Conservation (phyloP, 2,888 invertebrate species). For the Trichacis sp. region DNA sequence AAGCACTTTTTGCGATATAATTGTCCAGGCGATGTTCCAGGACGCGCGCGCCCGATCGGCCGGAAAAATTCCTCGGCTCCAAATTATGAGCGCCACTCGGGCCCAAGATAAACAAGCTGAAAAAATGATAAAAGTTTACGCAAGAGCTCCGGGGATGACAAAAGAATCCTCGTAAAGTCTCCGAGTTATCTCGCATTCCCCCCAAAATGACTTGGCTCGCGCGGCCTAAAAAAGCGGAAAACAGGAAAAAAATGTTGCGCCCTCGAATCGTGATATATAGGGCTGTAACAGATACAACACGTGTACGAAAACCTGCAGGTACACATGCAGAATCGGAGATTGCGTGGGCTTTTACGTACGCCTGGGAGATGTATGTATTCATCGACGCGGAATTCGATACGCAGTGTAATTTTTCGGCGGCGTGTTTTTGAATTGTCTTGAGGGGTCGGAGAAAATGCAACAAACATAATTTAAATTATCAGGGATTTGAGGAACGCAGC, state of each 20-base stretch:
- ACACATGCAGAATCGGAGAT: constrained; percentile 33
- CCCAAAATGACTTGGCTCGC: constrained; percentile 49
- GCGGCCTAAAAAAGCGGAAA: not conserved
- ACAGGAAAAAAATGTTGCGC: constrained; percentile 14
- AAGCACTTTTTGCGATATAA: constrained; percentile 12
- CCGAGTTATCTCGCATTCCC: constrained; percentile 35
- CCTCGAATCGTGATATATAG: constrained; percentile 37
- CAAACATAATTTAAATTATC: too few species aligned
- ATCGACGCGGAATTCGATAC: too few species aligned
- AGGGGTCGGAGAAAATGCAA: too few species aligned
- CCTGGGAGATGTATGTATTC: too few species aligned
- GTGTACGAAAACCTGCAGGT: constrained; percentile 28
- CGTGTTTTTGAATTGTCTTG: too few species aligned
- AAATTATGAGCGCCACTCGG: not conserved
- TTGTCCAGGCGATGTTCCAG: too few species aligned
- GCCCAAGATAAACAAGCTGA: constrained; percentile 8
- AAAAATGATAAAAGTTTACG: not conserved
- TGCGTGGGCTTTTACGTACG: constrained; percentile 40
- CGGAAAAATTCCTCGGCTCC: not conserved
- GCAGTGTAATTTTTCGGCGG: too few species aligned
- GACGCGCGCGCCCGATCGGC: constrained; percentile 12
- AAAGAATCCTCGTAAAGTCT: constrained; percentile 21
- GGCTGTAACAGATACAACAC: constrained; percentile 24
- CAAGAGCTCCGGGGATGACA: constrained; percentile 6
- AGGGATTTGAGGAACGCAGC: too few species aligned